Base-by-base conservation (phyloP, 2,797 vertebrate genomes). In the Novumbra hubbsi region DNA sequence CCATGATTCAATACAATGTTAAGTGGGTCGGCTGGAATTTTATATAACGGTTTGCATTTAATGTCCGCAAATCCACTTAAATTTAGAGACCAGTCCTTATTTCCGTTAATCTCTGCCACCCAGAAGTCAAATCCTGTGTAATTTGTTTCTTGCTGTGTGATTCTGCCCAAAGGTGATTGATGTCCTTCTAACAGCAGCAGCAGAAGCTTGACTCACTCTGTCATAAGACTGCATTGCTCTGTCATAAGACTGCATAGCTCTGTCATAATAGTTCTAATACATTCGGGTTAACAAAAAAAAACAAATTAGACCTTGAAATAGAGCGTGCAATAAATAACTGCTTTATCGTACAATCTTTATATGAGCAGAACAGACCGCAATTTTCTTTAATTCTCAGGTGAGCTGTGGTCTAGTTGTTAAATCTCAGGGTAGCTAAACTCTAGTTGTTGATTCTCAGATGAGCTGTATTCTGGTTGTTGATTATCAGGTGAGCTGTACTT, bases 251-350 rank as follows among this genome's bases (percentile, higher is more conserved):
- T 41, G 41, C 41, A 41, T 41, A 7, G 41, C 41, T 41, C 41
- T 1, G 41, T 11, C 41, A 45, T 45, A 11, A 45, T 11, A 45
- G 34, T 38, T 38, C 5, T 32, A 38, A 55, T n/a, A n/a, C n/a
- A 55, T 55, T 55, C 52, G 16, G 14, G 14, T 38, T 24, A 28
- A 21, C 24, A 8, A 85, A 81, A 84, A 87, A 80, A 86, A 89
- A 83, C 5, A 38, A 88, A 84, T 73, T 19, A 0, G 8, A 50
- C 49, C 19, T 52, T 72, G 80, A 82, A 88, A 88, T 77, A 81
- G 82, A 89, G 83, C 83, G 64, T 57, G 88, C 79, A 89, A 92
- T 92, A 92, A 93, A 93, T 93, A 89, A 93, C 70, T 1, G 73
- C 84, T 86, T 87, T 85, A 81, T 89, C 71, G 80, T 87, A 83